Base-by-base conservation (phyloP, 23 tunicate genomes). In the Trididemnum clinides region DNA sequence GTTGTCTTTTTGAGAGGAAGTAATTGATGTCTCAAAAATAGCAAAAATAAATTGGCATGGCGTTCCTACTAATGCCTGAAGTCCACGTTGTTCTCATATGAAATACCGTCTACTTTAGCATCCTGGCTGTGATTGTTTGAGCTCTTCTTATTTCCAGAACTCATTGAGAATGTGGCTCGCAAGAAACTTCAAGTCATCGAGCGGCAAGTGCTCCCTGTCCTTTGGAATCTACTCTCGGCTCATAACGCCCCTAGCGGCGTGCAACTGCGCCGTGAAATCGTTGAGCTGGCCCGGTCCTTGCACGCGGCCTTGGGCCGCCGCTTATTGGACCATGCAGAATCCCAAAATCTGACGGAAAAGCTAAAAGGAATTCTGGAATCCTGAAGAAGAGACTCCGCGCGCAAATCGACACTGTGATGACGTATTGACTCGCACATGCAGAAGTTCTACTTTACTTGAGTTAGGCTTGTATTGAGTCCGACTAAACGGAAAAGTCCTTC, bases 131-230 rank as follows among this genome's bases (percentile, higher is more conserved):
- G n/a, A n/a, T n/a, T n/a, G n/a, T n/a, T n/a, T n/a, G n/a, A 26
- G 20, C 12, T 62, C 0, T 36, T n/a, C 7, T 65, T 80, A 0
- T 73, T 73, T 73, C 29, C 79, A 91, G 96, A 81, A 81, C 50
- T 91, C 0, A 74, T 86, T 15, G 72, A 51, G 21, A 72, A 28
- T 28, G 84, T 86, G 3, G 62, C 82, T 30, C 57, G 78, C 15
- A 58, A 58, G 50, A 85, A 77, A 72, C 82, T 63, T 5, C 87
- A 79, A 32, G 63, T 78, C 7, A 73, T 94, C 66, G 94, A 94
- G 69, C 77, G 86, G 12, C 91, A 89, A 33, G 94, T 86, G 33
- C 64, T 89, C 4, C 94, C 94, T 20, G 84, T 94, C 6, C 76
- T 94, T n/a, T 81, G 87, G 82, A 89, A 65, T 39, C 36, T 89